Evolutionary conservation across 2,797 vertebrate genomes (phyloP), one percentile per base, ranked within the genome.

Genomic region (Brachyrhaphis roseni): DNA sequence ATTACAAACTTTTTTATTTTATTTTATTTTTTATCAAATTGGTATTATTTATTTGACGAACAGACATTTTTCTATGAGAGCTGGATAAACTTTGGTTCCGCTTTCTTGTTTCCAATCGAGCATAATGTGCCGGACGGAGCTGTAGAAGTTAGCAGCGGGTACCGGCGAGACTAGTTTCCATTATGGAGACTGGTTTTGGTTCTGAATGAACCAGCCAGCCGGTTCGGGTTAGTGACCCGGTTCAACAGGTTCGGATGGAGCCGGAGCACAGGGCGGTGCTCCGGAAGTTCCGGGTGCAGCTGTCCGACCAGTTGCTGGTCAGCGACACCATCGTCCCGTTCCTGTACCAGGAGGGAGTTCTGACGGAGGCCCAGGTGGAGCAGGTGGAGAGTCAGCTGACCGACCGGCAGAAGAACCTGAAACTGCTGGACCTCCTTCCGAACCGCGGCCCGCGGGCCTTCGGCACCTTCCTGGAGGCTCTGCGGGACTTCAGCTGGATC

Each of bases 401-500:
- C 1, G 94, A 94, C 81, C 94, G 93, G 53, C 93, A 93, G 62
- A 96, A 94, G 79, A 94, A 92, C 1, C 94, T 97, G 89, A 91
- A 94, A 84, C 94, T 99, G 34, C 94, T 99, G 79, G 96, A 97
- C 83, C 89, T 98, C 59, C 95, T 99, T 3, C 97, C 97, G 28
- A 92, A 77, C 79, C 95, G 98, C 77, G 98, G 98, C 2, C 97
- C 97, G 4, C 94, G 89, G 47, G 98, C 98, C 5, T 99, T 98
- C 77, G 75, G 82, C 13, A 55, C 47, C 0, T 98, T 99, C 89
- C 84, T 98, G 49, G 92, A 92, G 64, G 95, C 97, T 10, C 92
- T 99, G 76, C 94, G 97, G 1, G 97, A 98, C 55, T 98, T 96
- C 84, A 94, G 95, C 0, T 99, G 98, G 98, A 93, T 99, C 34